Base-by-base conservation (phyloP, 2,797 vertebrate species). In the Enteromius anoplus region DNA sequence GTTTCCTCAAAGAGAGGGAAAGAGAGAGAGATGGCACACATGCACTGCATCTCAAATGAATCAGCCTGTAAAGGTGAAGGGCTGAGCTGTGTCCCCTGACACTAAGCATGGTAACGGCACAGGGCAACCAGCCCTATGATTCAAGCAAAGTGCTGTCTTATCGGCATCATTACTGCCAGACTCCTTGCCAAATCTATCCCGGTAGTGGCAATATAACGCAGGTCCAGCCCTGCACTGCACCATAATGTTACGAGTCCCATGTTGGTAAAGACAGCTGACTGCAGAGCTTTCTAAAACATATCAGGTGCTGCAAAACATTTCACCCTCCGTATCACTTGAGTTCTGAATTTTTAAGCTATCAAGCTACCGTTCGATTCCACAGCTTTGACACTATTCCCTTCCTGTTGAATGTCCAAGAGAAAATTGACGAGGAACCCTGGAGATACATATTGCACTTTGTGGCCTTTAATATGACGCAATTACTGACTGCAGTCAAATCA, bases 251-350 rank as follows among this genome's bases (percentile, higher is more conserved):
- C 3, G 37, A 82, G 72, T 64, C 71, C 73, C 85, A 78, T 87
- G 91, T 88, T 78, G 86, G 91, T 91, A 89, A 90, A 93, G 91
- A 91, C 91, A 91, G 90, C 90, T 91, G 89, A 89, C 88, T 76
- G 80, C 88, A 66, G 88, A 91, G 88, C 87, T 92, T 93, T 92
- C 92, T 92, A 91, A 93, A 92, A 91, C 85, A 90, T 90, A 94
- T 93, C 92, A 93, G 90, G 89, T 92, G 86, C 90, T 87, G 85
- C 85, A 32, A 78, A 85, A 86, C 86, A 89, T 84, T 88, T 84
- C 83, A 89, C 85, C 70, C 87, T 76, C 78, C 82, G 89, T 89
- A 89, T 90, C 21, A 82, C 90, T 85, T 91, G 89, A 85, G 85
- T 86, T 85, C 89, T 93, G 88, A 92, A 93, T 93, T 91, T 93